Evolutionary conservation across 1,140 invertebrate species (phyloP).

Genomic region (Drosophila rhopaloa): DNA sequence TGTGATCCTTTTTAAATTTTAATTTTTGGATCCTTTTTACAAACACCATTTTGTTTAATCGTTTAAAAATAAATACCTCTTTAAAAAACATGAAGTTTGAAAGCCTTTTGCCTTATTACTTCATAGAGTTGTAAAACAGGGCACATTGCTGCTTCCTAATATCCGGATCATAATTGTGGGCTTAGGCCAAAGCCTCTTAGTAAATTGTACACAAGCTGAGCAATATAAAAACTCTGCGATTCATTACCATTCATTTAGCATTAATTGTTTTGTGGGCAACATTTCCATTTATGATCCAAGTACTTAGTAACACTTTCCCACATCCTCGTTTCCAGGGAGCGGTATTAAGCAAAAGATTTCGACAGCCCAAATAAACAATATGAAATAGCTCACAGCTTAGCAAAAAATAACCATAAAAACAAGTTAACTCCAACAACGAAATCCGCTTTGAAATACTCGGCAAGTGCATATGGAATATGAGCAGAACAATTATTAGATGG

Average conservation of each 20-base stretch:
- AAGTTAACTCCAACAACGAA: conserved; percentile 53
- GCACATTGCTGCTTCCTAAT: neutral
- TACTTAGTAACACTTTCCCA: conserved; percentile 7
- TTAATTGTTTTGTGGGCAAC: conserved; percentile 17
- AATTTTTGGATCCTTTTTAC: neutral
- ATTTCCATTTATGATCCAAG: conserved; percentile 7
- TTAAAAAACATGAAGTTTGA: too few species aligned
- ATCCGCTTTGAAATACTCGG: conserved; percentile 65
- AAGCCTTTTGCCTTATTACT: neutral
- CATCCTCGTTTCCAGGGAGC: conserved; percentile 8
- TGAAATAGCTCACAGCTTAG: conserved; percentile 23
- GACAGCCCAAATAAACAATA: conserved; percentile 31
- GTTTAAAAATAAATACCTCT: too few species aligned
- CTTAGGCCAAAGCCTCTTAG: conserved; percentile 27
- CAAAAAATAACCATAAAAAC: conserved; percentile 15
- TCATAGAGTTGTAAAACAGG: neutral
- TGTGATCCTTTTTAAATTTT: neutral
- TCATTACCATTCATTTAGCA: conserved; percentile 35
- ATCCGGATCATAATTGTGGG: conserved; percentile 13
- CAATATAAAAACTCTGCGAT: neutral
- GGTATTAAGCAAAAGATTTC: conserved; percentile 17
- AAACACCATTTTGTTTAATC: too few species aligned
- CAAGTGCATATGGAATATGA: conserved; percentile 60
- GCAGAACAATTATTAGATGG: conserved; percentile 73
- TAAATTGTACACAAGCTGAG: neutral